Base-by-base conservation (phyloP, 2,113 vertebrate species). In the Oncorhynchus masou region DNA sequence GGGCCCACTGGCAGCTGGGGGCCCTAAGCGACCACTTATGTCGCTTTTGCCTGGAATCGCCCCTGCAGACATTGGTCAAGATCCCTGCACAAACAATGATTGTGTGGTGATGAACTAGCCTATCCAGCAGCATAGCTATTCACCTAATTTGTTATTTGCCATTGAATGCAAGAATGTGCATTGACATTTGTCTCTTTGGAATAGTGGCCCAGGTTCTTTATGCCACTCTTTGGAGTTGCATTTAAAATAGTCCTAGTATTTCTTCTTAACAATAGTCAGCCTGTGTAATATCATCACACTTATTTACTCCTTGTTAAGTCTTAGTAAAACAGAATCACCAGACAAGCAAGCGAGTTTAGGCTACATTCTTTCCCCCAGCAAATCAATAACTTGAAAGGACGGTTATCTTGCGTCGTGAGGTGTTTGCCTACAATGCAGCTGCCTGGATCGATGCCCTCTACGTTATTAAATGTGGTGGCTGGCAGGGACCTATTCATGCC, bases 401-500 rank as follows among this genome's bases (percentile, higher is more conserved):
- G 2, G 13, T 9, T 15, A 57, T 20, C 54, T 57, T 62, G 5
- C n/a, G 2, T 62, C 59, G 11, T 22, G 59, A 11, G 20, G 19
- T 62, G 59, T n/a, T 62, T n/a, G 22, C 51, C 16, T 5, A 1
- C 4, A 54, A 54, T 54, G 51, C 59, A 62, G 59, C 20, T 22
- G n/a, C 59, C n/a, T 62, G 9, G 59, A 24, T 62, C 59, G 59
- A 62, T 62, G 20, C n/a, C n/a, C 25, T 29, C 65, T 67, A 2
- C 25, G 9, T 15, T 67, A 67, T 67, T 15, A 12, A 27, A 20
- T 59, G 27, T 31, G 9, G 0, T 69, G 16, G 15, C 15, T 19
- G 16, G 51, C 51, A 54, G 49, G 79, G 83, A 78, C 73, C 8
- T n/a, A 54, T 87, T 87, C 84, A 91, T 71, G 45, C 90, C 57